phyloP scores from a whole-genome alignment of 92 coral and sea anemone species.

The Siderastrea siderea region DNA sequence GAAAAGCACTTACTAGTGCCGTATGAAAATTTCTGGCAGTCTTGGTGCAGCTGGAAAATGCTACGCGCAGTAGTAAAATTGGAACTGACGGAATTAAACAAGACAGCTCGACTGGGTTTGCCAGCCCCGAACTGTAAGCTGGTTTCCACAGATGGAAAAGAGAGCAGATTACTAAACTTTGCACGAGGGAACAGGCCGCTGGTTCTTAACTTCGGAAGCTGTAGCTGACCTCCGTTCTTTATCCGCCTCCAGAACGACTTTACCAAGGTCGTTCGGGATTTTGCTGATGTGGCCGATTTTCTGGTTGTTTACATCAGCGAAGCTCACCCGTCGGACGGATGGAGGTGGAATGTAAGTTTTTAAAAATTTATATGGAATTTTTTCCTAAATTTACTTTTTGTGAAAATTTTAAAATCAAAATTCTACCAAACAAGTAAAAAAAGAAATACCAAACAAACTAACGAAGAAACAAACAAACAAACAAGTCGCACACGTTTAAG shows the following conservation, averaged over 20 bases:
- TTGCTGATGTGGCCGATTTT: conserved; percentile 86
- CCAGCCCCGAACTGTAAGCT: conserved; percentile 66
- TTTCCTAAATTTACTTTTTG: not conserved
- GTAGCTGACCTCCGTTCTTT: conserved; percentile 89
- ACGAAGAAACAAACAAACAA: not conserved
- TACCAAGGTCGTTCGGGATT: conserved; percentile 71
- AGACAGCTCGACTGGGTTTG: conserved; percentile 56
- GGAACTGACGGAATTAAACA: conserved; percentile 39
- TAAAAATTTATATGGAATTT: not conserved
- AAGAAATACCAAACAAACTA: not conserved
- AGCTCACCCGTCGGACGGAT: conserved; percentile 92
- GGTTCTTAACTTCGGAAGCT: conserved; percentile 89
- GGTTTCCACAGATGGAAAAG: conserved; percentile 50
- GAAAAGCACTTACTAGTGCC: conserved; percentile 57
- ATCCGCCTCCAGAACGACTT: conserved; percentile 79
- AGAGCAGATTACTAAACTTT: conserved; percentile 49
- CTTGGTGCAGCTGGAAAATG: conserved; percentile 72
- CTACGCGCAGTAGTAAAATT: conserved; percentile 6
- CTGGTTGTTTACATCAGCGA: conserved; percentile 88
- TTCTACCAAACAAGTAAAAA: too few relatives aligned
- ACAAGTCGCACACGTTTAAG: not conserved
- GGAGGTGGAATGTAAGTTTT: conserved; percentile 60
- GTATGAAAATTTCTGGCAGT: conserved; percentile 61
- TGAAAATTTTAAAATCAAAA: too few relatives aligned
- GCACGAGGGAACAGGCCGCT: conserved; percentile 73